Conservation (phyloP, 2,888 invertebrate genomes). For the Acrocyrtus sp. region DNA sequence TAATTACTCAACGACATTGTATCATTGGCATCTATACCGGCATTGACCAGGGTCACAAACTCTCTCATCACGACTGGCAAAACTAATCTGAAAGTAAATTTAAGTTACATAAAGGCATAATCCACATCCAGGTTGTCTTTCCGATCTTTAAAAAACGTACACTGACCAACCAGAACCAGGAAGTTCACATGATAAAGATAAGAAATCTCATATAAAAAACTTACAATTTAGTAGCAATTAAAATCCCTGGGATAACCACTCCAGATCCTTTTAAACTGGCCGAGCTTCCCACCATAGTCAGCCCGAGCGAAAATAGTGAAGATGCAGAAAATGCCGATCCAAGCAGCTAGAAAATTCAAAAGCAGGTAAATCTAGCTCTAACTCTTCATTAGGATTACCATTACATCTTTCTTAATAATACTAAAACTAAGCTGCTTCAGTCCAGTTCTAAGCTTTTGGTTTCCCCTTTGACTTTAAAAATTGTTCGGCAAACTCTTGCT, state of each 20-base stretch:
- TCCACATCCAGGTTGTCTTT: neutral
- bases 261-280: constrained; percentile 81
- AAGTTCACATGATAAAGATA: neutral
- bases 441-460: no score
- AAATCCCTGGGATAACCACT: constrained; percentile 83
- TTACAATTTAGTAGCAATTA: constrained; percentile 90
- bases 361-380: constrained; percentile 13
- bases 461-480: no score
- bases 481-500: no score
- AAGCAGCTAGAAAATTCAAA: constrained; percentile 68
- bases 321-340: constrained; percentile 91
- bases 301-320: constrained; percentile 88
- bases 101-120: constrained; percentile 3
- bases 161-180: neutral
- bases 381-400: neutral
- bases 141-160: neutral
- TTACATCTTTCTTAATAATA: no score
- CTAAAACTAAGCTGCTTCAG: neutral
- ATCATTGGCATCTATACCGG: constrained; percentile 74
- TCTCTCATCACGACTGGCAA: constrained; percentile 89
- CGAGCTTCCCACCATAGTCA: constrained; percentile 92
- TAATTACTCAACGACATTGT: constrained; percentile 88
- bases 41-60: constrained; percentile 77
- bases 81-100: constrained; percentile 78
- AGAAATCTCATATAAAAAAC: neutral